phyloP scores from a whole-genome alignment of 2,113 vertebrate species.

The Malurus elegans region DNA sequence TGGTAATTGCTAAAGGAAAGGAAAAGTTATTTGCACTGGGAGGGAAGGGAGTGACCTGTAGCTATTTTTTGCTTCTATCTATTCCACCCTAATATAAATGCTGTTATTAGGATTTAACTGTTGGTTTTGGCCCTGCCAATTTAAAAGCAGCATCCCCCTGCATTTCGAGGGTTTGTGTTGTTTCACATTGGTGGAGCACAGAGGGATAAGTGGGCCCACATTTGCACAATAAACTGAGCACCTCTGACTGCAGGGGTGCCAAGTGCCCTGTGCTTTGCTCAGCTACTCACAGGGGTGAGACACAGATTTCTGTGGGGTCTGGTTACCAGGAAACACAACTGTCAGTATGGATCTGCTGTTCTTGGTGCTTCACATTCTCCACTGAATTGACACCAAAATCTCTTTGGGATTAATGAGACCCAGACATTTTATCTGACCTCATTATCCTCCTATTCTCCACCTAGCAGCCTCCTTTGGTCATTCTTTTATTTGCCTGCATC shows the following conservation, averaged over 20 bases:
- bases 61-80: not conserved
- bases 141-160: not conserved
- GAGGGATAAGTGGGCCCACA: accelerated
- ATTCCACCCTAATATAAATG: not conserved
- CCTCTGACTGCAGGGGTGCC: not conserved
- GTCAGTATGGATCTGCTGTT: not conserved
- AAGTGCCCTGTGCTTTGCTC: not conserved
- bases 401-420: constrained; percentile 44
- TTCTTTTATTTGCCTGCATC: constrained; percentile 33
- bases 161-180: not conserved
- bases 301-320: not conserved
- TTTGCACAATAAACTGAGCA: not conserved
- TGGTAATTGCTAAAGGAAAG: not conserved
- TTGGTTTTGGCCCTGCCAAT: not conserved
- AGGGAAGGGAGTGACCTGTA: not conserved
- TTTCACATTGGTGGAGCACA: not conserved
- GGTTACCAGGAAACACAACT: not conserved
- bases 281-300: not conserved
- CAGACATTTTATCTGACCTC: constrained; percentile 54
- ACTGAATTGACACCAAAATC: not conserved
- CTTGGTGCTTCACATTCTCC: not conserved
- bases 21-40: not conserved
- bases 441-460: constrained; percentile 47
- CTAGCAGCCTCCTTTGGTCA: not conserved
- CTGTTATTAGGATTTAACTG: not conserved